phyloP scores from a whole-genome alignment of 2,797 vertebrate genomes.

The Sphenopsis melanotis region DNA sequence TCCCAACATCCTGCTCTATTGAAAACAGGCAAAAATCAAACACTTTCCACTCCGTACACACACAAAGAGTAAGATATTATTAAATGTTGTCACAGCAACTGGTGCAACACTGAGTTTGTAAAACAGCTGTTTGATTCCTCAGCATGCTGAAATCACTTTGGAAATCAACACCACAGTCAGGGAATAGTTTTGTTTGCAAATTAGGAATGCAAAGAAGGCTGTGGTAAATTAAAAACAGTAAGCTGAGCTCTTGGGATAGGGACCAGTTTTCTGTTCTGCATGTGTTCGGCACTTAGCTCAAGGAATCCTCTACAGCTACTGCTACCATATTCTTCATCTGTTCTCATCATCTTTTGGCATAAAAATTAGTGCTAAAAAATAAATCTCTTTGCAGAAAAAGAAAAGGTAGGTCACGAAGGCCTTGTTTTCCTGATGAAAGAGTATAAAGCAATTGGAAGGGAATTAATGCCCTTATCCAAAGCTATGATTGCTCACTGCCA shows the following conservation, averaged over 20 bases:
- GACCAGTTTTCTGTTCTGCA: not conserved
- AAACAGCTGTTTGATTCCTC: constrained; percentile 37
- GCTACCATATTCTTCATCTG: not conserved
- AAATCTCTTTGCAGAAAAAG: not conserved
- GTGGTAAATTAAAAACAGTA: constrained; percentile 48
- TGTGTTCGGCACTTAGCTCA: constrained; percentile 4
- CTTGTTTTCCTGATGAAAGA: not conserved
- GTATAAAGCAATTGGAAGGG: not conserved
- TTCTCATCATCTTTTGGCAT: not conserved
- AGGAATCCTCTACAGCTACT: not conserved
- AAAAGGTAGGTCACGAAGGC: not conserved
- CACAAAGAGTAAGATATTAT: not conserved
- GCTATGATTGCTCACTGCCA: not conserved
- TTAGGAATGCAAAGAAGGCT: constrained; percentile 52
- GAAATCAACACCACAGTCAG: constrained; percentile 16
- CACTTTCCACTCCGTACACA: not conserved
- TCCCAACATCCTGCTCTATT: not conserved
- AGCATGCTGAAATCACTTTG: constrained; percentile 32
- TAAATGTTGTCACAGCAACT: constrained; percentile 57
- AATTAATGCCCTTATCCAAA: not conserved
- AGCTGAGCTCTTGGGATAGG: constrained; percentile 20
- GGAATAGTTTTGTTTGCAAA: constrained; percentile 58
- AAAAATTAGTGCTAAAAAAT: not conserved
- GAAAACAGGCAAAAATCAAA: constrained; percentile 48
- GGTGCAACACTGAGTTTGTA: constrained; percentile 20